Evolutionary conservation across 2,113 vertebrate species (phyloP).

Genomic region (Odontesthes bonariensis): DNA sequence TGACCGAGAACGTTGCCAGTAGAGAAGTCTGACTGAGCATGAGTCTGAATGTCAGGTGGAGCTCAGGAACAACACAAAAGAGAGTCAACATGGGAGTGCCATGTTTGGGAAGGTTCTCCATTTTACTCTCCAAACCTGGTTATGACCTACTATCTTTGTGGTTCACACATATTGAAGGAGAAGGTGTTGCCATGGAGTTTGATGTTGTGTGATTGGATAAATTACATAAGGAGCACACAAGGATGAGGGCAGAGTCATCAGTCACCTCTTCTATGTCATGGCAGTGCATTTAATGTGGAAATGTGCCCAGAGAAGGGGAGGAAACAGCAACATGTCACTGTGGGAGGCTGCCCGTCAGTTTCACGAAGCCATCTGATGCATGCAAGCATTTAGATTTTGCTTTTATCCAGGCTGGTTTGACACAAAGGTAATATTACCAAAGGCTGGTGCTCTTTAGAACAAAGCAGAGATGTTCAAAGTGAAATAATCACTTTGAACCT

Average conservation of each 20-base stretch:
- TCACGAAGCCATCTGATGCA: not conserved
- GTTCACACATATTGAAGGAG: conserved; percentile 9
- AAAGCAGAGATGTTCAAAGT: too few species aligned
- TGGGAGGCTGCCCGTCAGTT: conserved; percentile 37
- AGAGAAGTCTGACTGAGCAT: conserved; percentile 10
- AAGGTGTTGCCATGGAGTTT: not conserved
- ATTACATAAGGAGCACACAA: conserved; percentile 29
- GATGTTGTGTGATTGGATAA: conserved; percentile 41
- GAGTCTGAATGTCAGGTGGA: conserved; percentile 23
- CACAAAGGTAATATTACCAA: not conserved
- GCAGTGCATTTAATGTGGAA: conserved; percentile 56
- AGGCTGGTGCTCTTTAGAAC: not conserved
- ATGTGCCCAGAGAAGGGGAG: conserved; percentile 42
- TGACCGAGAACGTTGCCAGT: not conserved
- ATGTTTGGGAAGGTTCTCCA: conserved; percentile 14
- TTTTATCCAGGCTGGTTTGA: not conserved
- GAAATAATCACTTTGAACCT: too few species aligned
- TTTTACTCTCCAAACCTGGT: not conserved
- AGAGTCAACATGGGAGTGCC: not conserved
- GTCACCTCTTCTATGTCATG: conserved; percentile 53
- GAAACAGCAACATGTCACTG: conserved; percentile 19
- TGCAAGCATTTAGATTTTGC: not conserved
- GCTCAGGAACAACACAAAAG: conserved; percentile 2
- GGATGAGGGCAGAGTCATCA: conserved; percentile 35
- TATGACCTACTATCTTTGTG: not conserved